Conservation (phyloP, 2,113 vertebrate genomes). For the Physeter macrocephalus region DNA sequence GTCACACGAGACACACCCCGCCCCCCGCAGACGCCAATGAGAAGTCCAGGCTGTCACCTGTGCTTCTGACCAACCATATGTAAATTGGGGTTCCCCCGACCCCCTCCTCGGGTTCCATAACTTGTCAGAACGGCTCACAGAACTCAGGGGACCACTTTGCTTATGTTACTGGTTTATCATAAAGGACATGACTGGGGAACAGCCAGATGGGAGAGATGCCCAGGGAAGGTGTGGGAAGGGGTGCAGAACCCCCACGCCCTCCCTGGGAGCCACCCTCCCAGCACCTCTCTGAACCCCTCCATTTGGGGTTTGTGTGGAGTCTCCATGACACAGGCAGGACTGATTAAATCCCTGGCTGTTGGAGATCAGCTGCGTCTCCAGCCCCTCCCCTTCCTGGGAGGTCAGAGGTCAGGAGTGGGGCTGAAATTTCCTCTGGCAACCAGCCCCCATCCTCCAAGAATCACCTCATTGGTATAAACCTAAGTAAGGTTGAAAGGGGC, state of each 20-base stretch:
- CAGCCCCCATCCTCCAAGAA: background rate
- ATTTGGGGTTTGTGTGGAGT: background rate
- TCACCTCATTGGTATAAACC: background rate
- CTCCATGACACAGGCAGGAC: too few species aligned
- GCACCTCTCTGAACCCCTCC: background rate
- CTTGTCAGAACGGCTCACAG: background rate
- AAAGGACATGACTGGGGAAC: background rate
- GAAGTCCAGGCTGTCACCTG: background rate
- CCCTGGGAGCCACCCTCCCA: too few species aligned
- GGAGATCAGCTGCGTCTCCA: background rate
- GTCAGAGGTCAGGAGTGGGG: background rate
- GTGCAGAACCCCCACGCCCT: too few species aligned
- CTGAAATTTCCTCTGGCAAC: background rate
- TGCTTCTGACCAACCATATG: background rate
- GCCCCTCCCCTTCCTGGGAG: background rate
- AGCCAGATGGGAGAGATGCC: background rate
- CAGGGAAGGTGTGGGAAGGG: background rate
- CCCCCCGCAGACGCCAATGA: background rate
- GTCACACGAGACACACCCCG: background rate
- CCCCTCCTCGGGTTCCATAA: too few species aligned
- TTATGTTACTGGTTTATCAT: background rate
- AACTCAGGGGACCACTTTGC: background rate
- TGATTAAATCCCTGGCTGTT: background rate
- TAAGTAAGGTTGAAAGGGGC: background rate
- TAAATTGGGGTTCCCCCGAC: background rate